Conservation (phyloP, 1,140 invertebrate species). For the Diachasma alloeum region DNA sequence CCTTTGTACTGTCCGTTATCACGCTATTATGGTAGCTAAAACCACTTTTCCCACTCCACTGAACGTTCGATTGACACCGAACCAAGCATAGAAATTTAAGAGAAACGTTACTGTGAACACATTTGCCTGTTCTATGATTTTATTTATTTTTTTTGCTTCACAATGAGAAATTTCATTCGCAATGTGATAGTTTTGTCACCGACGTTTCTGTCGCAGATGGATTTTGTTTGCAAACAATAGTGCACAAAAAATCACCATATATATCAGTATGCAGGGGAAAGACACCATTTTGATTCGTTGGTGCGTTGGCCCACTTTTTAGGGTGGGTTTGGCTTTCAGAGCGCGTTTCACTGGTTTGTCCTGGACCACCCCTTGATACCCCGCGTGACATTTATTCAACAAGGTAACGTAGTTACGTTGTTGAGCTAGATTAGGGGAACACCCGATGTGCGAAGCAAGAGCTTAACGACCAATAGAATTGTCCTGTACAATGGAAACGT, state of each 20-base stretch:
- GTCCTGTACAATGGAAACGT: conserved; percentile 40
- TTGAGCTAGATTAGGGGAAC: conserved; percentile 54
- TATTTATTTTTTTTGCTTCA: too few relatives aligned
- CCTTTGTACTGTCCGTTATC: too few relatives aligned
- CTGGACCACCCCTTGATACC: conserved; percentile 42
- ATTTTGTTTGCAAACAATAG: not conserved
- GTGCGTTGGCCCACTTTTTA: conserved; percentile 52
- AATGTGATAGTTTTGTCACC: not conserved
- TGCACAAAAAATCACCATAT: not conserved
- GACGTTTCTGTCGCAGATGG: not conserved
- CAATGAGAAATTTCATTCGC: not conserved
- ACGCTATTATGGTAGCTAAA: too few relatives aligned
- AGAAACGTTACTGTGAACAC: too few relatives aligned
- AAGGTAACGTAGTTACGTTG: conserved; percentile 56
- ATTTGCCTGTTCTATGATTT: not conserved
- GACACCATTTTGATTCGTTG: conserved; percentile 50
- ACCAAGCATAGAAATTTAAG: too few relatives aligned
- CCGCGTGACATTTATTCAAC: conserved; percentile 58
- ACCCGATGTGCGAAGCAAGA: conserved; percentile 42
- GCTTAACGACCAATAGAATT: conserved; percentile 57
- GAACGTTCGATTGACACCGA: too few relatives aligned
- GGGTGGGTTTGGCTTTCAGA: conserved; percentile 46
- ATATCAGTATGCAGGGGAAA: not conserved
- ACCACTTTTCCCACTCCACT: too few relatives aligned
- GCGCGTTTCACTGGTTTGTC: conserved; percentile 23